phyloP scores from a whole-genome alignment of 2,888 invertebrate genomes.

The Plebejus melissa region DNA sequence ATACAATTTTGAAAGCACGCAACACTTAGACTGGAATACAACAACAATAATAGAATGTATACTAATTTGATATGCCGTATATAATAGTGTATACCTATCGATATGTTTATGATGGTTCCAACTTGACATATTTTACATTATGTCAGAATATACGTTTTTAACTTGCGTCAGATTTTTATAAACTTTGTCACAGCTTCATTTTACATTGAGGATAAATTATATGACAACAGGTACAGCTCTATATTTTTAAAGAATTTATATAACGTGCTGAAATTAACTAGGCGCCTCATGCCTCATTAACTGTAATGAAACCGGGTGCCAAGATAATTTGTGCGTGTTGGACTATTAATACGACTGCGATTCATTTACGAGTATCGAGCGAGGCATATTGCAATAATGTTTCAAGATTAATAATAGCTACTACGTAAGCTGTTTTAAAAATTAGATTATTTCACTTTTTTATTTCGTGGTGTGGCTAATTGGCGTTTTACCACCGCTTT shows the following conservation, averaged over 20 bases:
- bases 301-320: neutral
- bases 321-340: neutral
- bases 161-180: slow-evolving; percentile 61
- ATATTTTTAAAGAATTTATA: too few species aligned
- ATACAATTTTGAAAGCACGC: slow-evolving; percentile 26
- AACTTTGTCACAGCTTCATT: slow-evolving; percentile 25
- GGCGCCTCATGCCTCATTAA: too few species aligned
- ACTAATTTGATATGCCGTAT: slow-evolving; percentile 61
- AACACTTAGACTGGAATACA: slow-evolving; percentile 25
- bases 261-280: too few species aligned
- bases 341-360: neutral
- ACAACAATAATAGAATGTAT: slow-evolving; percentile 33
- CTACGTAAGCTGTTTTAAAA: neutral
- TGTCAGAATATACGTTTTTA: slow-evolving; percentile 39
- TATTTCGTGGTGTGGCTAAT: neutral
- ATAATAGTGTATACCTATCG: slow-evolving; percentile 6
- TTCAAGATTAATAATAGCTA: neutral
- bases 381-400: neutral
- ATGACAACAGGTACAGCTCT: neutral
- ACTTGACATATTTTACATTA: neutral
- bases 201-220: neutral
- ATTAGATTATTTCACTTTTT: neutral
- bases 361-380: too few species aligned
- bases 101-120: slow-evolving; percentile 23
- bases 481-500: neutral